Base-by-base conservation (phyloP, 2,888 invertebrate genomes). In the Leucoma salicis region DNA sequence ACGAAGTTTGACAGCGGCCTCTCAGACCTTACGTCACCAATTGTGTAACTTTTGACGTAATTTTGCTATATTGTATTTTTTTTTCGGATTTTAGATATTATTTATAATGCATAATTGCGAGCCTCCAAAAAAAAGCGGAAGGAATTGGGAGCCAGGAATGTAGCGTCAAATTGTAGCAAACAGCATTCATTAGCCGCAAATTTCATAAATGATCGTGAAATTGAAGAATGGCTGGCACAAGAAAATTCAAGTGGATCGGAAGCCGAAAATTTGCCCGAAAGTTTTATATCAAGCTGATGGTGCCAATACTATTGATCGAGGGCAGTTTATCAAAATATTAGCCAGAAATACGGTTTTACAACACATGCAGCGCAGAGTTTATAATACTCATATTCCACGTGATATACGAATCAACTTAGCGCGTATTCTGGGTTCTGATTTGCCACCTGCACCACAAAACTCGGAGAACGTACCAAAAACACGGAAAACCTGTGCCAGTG, bases 191-290 rank as follows among this genome's bases (percentile, higher is more conserved):
- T n/a, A n/a, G n/a, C n/a, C n/a, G n/a, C n/a, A n/a, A n/a, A n/a
- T n/a, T n/a, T n/a, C n/a, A n/a, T 32, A 11, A 14, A 13, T 7
- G 14, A 21, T 18, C n/a, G 11, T 13, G 14, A 16, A 41, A 41
- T 42, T 36, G 25, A 15, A 29, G 29, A 24, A 14, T 32, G 15
- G 16, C 10, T 35, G 24, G 29, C 25, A 38, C 38, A 39, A 21
- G 39, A 44, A 35, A 39, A 31, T 11, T 34, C 31, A 42, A 42
- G 41, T 38, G 46, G 42, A 18, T 40, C 40, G 24, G 41, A 37
- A 38, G 46, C 41, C 3, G 42, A 38, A 33, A 12, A 42, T 29
- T 24, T 42, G n/a, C 29, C 38, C 21, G 34, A 42, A 38, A 38
- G 25, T 31, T 42, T 29, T 10, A 8, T 38, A 14, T 33, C 37